phyloP scores from a whole-genome alignment of 2,797 vertebrate species.

The Arnoldichthys spilopterus region DNA sequence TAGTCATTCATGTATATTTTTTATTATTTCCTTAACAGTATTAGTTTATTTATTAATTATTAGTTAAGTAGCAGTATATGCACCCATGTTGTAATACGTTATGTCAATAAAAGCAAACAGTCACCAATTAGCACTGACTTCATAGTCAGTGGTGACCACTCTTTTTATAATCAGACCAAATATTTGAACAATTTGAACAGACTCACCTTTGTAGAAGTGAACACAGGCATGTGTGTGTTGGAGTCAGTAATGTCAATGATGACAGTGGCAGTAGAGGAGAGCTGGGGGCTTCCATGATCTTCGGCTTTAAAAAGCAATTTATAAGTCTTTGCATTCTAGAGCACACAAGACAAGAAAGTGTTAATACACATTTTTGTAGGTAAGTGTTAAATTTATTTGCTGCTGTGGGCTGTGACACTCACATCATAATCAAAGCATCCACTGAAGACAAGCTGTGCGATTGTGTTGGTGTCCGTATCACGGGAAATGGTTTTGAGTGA shows the following conservation, averaged over 20 bases:
- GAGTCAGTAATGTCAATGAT: conserved; percentile 71
- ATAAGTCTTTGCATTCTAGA: conserved; percentile 73
- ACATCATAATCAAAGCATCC: conserved; percentile 86
- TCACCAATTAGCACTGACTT: too few relatives aligned
- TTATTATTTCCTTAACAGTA: too few relatives aligned
- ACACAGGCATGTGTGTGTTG: conserved; percentile 79
- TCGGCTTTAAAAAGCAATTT: conserved; percentile 70
- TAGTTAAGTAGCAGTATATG: too few relatives aligned
- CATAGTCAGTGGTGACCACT: too few relatives aligned
- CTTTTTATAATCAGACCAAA: too few relatives aligned
- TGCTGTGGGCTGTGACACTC: conserved; percentile 47
- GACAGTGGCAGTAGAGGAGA: conserved; percentile 72
- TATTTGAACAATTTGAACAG: background rate
- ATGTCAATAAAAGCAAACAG: too few relatives aligned
- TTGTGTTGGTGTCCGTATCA: background rate
- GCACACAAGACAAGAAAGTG: background rate
- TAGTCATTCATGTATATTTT: too few relatives aligned
- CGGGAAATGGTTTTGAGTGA: background rate
- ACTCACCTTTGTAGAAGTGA: conserved; percentile 67
- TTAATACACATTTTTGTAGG: too few relatives aligned
- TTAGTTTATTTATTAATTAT: too few relatives aligned
- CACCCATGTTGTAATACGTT: too few relatives aligned
- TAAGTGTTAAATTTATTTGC: too few relatives aligned
- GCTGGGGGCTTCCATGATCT: conserved; percentile 71
- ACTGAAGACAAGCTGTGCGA: conserved; percentile 61